A percentile compares a stretch with the other conserved stretches of the same genome.
Conservation (phyloP, 2,113 vertebrate genomes). For the Acanthisitta chloris region DNA sequence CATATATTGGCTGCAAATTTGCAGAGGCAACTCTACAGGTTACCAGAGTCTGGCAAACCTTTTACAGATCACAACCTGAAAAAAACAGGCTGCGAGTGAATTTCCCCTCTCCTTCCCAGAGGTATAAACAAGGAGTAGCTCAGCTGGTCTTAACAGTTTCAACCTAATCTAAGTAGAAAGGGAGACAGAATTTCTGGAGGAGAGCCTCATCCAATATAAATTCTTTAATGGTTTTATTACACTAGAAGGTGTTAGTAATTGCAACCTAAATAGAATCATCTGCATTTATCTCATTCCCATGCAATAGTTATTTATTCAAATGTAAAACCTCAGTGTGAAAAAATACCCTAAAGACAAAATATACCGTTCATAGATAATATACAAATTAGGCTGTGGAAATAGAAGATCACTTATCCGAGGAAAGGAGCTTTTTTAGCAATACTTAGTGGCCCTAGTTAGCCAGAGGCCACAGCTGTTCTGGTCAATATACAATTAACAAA, state of each 20-base stretch:
- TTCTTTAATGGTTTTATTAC: neutral
- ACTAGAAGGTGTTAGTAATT: neutral
- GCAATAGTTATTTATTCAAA: neutral
- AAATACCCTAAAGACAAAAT: neutral
- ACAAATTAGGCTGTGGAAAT: neutral
- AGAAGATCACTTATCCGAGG: neutral
- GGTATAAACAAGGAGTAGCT: neutral
- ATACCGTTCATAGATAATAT: neutral
- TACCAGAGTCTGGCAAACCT: neutral
- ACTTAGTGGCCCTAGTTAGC: neutral
- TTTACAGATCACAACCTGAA: neutral
- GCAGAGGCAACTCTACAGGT: neutral
- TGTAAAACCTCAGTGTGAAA: neutral
- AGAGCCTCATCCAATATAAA: neutral
- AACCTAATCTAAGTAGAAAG: neutral
- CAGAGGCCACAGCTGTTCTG: neutral
- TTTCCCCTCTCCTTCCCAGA: neutral
- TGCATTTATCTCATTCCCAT: neutral
- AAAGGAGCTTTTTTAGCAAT: neutral
- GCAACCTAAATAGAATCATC: neutral
- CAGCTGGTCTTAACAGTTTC: neutral
- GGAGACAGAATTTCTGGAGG: neutral
- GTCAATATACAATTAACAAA: neutral
- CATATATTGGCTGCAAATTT: rapidly evolving
- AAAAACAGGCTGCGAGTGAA: neutral